Base-by-base conservation (phyloP, 1,140 invertebrate species). In the Drosophila orosa region DNA sequence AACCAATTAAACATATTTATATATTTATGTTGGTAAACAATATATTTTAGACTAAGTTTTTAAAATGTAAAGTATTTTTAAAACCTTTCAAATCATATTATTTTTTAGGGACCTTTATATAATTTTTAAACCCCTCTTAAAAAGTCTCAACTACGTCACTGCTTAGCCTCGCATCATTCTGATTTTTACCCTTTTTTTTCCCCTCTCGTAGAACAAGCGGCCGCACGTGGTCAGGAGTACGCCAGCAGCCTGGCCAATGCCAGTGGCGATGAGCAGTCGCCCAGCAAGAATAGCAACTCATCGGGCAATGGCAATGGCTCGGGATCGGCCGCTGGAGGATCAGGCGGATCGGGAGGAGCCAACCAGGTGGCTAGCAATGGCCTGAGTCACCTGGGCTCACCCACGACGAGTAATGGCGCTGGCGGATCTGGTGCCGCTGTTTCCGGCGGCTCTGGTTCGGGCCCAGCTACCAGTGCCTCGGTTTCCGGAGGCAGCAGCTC, bases 221-320 rank as follows among this genome's bases (percentile, higher is more conserved):
- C 59, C 63, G 75, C 90, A 55, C 83, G 90, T 75, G 90, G 78
- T 54, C 86, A 87, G 74, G 90, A 91, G 19, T 91, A 91, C 19
- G 72, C 83, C 42, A 82, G 61, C 63, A 86, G 80, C 25, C 31
- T 86, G 79, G 79, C 83, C 75, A 86, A 86, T 59, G 82, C 83
- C 75, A 86, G 82, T 42, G 82, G 78, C 19, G 90, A 91, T 40
- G 86, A 89, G 58, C 86, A 91, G 33, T 90, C 90, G 48, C 90
- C 90, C 5, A 91, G 68, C 31, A 91, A 91, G 42, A 48, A 74
- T 1, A 60, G 56, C 58, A 74, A 54, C 13, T 56, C 57, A 0
- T 52, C 54, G 47, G 71, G 69, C 35, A 50, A 45, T 22, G 50
- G 61, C 37, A 35, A n/a, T 13, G 60, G 48, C 19, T 48, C 50